Evolutionary conservation across 2,888 invertebrate genomes (phyloP).

Genomic region (Andrena trimmerana): DNA sequence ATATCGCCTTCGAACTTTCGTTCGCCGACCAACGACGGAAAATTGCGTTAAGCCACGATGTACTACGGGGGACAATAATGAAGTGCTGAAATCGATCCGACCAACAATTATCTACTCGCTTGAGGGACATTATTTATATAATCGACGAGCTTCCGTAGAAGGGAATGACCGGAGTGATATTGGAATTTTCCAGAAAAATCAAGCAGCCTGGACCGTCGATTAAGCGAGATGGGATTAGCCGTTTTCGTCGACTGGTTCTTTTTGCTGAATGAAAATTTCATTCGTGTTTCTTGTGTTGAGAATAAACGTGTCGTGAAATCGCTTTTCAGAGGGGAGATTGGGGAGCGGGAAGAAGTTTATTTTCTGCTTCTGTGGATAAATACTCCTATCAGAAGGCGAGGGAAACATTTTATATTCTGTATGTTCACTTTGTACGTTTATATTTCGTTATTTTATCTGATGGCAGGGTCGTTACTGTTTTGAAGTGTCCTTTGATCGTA

Average conservation of each 20-base stretch:
- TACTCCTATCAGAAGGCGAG: not conserved
- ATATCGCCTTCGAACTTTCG: conserved; percentile 6
- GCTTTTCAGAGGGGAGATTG: conserved; percentile 7
- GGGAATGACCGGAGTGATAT: not conserved
- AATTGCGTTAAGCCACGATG: no score
- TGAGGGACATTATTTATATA: not conserved
- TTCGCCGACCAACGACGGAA: no score
- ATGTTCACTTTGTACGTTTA: not conserved
- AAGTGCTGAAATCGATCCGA: not conserved
- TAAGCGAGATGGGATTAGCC: not conserved
- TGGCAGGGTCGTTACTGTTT: no score
- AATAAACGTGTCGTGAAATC: conserved; percentile 21
- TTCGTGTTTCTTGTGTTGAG: conserved; percentile 6
- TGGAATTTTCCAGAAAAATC: conserved; percentile 13
- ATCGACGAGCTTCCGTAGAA: not conserved
- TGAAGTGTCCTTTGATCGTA: no score
- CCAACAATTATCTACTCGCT: not conserved
- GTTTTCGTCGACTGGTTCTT: conserved; percentile 16
- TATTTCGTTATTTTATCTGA: no score
- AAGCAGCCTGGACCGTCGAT: conserved; percentile 14
- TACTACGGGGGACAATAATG: no score
- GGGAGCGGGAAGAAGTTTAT: not conserved
- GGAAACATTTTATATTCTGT: not conserved
- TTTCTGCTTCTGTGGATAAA: not conserved
- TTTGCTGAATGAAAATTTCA: conserved; percentile 15